Conservation (phyloP, 2,113 vertebrate species). For the Alouatta palliata region DNA sequence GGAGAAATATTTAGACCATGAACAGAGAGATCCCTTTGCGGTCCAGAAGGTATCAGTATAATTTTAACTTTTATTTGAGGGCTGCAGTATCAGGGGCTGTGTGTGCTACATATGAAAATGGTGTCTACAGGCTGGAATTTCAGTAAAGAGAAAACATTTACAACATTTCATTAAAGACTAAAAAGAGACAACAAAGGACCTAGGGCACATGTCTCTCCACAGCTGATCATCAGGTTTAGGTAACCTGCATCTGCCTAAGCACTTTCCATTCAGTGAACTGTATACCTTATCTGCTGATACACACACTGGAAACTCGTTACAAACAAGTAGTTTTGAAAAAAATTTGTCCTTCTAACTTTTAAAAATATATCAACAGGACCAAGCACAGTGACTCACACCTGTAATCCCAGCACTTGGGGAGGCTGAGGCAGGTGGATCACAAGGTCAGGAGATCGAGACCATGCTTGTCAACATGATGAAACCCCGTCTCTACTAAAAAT, state of each 20-base stretch:
- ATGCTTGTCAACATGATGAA: too few relatives aligned
- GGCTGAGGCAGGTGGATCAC: too few relatives aligned
- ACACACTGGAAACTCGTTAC: slow-evolving; percentile 10
- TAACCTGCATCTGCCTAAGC: background rate
- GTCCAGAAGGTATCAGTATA: slow-evolving; percentile 93
- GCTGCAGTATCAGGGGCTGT: background rate
- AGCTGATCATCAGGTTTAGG: background rate
- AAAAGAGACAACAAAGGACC: background rate
- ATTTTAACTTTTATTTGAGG: slow-evolving; percentile 31
- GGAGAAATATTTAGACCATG: slow-evolving; percentile 99
- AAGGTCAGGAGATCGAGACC: too few relatives aligned
- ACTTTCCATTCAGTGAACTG: background rate
- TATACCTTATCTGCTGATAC: background rate
- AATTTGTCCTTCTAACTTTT: background rate
- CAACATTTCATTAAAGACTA: slow-evolving; percentile 3
- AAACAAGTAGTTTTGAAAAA: background rate
- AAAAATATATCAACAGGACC: background rate
- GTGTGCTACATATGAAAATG: background rate
- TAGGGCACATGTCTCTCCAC: background rate
- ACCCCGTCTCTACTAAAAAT: too few relatives aligned
- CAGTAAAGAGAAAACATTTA: slow-evolving; percentile 8
- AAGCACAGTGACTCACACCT: too few relatives aligned
- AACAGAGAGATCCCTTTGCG: slow-evolving; percentile 98
- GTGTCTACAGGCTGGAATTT: background rate
- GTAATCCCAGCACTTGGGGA: too few relatives aligned